Evolutionary conservation across 2,888 invertebrate species (phyloP), one percentile per base, ranked within the genome.

Genomic region (Andrena praecox): DNA sequence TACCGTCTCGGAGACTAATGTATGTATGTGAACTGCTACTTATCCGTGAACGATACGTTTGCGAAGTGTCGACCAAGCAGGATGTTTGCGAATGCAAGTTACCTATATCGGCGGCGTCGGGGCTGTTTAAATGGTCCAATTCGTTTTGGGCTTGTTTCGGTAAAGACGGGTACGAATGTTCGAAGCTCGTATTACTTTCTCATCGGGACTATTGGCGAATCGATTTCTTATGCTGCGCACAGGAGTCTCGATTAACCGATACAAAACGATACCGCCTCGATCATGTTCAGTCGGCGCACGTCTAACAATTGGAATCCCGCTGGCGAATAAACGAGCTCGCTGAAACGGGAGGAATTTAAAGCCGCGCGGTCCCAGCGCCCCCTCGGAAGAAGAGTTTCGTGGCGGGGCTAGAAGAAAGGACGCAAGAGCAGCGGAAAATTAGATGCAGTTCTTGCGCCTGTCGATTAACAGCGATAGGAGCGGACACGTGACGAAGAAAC

Each of bases 251-350:
- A 78, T 84, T 82, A 74, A 70, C 73, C 33, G 73, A 82, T 71
- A 67, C 67, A 64, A 56, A 80, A 71, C 67, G 81, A 71, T 48
- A 66, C 73, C 50, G 69, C 63, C 31, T 16, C 52, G 69, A 66
- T 73, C 60, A 35, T 63, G 56, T 42, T 56, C 60, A 75, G 73
- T 77, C 77, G 74, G 70, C 63, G 78, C 77, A 70, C 77, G 82
- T 77, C 35, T 74, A 78, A 78, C 83, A 78, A 82, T 82, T 16
- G 82, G 77, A 71, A 68, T 82, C 82, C 77, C 63, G 69, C 35
- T 68, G 70, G 78, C 77, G 78, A 82, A 80, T 78, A 84, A 78
- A 75, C 68, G 83, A 84, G 72, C 69, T 50, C 70, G 70, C 8
- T 71, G 70, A 60, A 74, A 74, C 77, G 74, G 56, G 16, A 62